Evolutionary conservation across 2,888 invertebrate genomes (phyloP).

Genomic region (Parascotia fuliginaria): DNA sequence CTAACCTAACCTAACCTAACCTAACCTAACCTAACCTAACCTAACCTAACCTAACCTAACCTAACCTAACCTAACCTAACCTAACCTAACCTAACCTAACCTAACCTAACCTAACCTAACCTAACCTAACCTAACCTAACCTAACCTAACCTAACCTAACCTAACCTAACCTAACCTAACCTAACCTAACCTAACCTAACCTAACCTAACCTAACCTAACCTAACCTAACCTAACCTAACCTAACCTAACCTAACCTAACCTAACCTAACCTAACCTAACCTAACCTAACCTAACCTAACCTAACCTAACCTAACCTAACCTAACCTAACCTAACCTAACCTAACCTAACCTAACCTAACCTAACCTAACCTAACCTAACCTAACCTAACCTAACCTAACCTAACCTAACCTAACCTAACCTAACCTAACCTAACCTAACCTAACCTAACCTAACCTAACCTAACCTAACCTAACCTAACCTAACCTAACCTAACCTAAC

Average conservation of each 20-base stretch:
- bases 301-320: slow-evolving; percentile 24
- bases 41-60: slow-evolving; percentile 33
- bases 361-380: slow-evolving; percentile 38
- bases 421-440: slow-evolving; percentile 41
- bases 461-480: slow-evolving; percentile 40
- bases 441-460: slow-evolving; percentile 33
- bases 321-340: slow-evolving; percentile 30
- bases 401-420: slow-evolving; percentile 45
- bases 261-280: slow-evolving; percentile 24
- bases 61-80: slow-evolving; percentile 43
- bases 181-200: too few species aligned
- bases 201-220: slow-evolving; percentile 21
- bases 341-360: slow-evolving; percentile 30
- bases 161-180: slow-evolving; percentile 31
- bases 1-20: slow-evolving; percentile 31
- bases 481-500: slow-evolving; percentile 22
- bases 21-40: slow-evolving; percentile 32
- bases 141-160: slow-evolving; percentile 37
- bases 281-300: slow-evolving; percentile 23
- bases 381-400: slow-evolving; percentile 39
- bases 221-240: slow-evolving; percentile 24
- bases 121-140: slow-evolving; percentile 33
- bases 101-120: slow-evolving; percentile 42
- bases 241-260: slow-evolving; percentile 25
- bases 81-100: slow-evolving; percentile 45